These are phyloP conservation scores for Oscheius sp. DNA, from an alignment of 2,888 invertebrate genomes.

Conservation along the genomic window DNA sequence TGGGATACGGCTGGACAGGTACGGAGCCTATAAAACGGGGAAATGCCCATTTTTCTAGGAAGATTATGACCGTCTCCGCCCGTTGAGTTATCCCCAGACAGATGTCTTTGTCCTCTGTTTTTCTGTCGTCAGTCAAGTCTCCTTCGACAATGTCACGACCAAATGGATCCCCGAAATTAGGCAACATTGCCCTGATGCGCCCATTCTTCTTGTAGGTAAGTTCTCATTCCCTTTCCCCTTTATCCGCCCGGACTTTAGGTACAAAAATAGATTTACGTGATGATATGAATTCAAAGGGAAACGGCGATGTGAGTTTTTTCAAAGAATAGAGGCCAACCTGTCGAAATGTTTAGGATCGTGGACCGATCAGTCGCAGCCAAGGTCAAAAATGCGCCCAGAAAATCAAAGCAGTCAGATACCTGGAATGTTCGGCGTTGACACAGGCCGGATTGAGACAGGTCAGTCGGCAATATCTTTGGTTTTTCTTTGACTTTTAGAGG, in stretches of 20 bases:
- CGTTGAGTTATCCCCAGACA: slow-evolving; percentile 95
- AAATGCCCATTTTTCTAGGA: slow-evolving; percentile 55
- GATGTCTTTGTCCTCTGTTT: slow-evolving; percentile 99
- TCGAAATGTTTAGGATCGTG: slow-evolving; percentile 75
- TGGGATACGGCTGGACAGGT: slow-evolving; percentile 97
- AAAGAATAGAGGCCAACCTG: background rate
- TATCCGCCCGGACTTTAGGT: slow-evolving; percentile 77
- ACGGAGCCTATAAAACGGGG: slow-evolving; percentile 73
- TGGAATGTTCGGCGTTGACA: slow-evolving; percentile 98
- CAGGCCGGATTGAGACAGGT: slow-evolving; percentile 94
- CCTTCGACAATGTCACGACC: slow-evolving; percentile 98
- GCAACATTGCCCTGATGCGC: slow-evolving; percentile 99
- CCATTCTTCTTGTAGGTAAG: slow-evolving; percentile 96
- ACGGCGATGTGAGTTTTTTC: slow-evolving; percentile 32
- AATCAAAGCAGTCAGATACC: slow-evolving; percentile 97
- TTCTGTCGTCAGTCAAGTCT: slow-evolving; percentile 97
- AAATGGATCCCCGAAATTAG: slow-evolving; percentile 99
- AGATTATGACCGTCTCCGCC: slow-evolving; percentile 89
- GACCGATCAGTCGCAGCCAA: slow-evolving; percentile 94
- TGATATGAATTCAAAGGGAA: slow-evolving; percentile 77
- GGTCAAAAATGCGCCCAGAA: slow-evolving; percentile 91
- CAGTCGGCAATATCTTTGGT: background rate
- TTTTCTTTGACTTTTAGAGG: too few species aligned
- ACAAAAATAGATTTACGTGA: slow-evolving; percentile 99
- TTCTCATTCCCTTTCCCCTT: slow-evolving; percentile 14